Conservation (phyloP, 1,140 invertebrate genomes). For the Drepana arcuata region DNA sequence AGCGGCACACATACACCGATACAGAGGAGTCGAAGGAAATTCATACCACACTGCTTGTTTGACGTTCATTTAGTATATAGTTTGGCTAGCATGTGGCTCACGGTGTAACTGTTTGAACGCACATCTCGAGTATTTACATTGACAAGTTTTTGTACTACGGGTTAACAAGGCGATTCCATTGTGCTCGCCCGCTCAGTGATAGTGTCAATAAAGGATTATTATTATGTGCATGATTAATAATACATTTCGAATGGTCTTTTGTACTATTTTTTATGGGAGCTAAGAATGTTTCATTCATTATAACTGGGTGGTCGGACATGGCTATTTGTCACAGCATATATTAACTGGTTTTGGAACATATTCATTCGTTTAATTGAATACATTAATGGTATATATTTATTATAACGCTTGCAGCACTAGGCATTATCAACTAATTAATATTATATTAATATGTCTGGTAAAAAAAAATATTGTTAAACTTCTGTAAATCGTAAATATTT, state of each 20-base stretch:
- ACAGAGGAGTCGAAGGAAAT: slow-evolving; percentile 1
- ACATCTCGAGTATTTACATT: slow-evolving; percentile 47
- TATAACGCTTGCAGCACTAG: too few species aligned
- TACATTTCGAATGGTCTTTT: slow-evolving; percentile 12
- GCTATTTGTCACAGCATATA: too few species aligned
- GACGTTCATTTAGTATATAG: slow-evolving; percentile 2
- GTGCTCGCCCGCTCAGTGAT: slow-evolving; percentile 48
- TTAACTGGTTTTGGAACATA: too few species aligned
- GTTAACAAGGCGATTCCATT: slow-evolving; percentile 57
- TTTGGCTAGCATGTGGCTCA: slow-evolving; percentile 25
- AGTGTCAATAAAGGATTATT: slow-evolving; percentile 57
- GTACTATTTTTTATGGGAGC: slow-evolving; percentile 4
- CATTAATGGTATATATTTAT: too few species aligned
- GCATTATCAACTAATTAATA: too few species aligned
- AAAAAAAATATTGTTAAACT: too few species aligned
- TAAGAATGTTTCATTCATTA: background rate
- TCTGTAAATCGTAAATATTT: too few species aligned
- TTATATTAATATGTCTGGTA: too few species aligned
- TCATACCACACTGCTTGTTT: slow-evolving; percentile 16
- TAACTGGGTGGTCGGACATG: too few species aligned
- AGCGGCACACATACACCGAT: too few species aligned
- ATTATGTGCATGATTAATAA: slow-evolving; percentile 49
- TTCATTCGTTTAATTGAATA: too few species aligned
- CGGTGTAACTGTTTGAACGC: slow-evolving; percentile 32
- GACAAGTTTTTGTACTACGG: slow-evolving; percentile 57